Percentiles rank a stretch among this genome's conserved stretches.
phyloP scores from a whole-genome alignment of 2,888 invertebrate genomes.

The Eucera pruinosa region DNA sequence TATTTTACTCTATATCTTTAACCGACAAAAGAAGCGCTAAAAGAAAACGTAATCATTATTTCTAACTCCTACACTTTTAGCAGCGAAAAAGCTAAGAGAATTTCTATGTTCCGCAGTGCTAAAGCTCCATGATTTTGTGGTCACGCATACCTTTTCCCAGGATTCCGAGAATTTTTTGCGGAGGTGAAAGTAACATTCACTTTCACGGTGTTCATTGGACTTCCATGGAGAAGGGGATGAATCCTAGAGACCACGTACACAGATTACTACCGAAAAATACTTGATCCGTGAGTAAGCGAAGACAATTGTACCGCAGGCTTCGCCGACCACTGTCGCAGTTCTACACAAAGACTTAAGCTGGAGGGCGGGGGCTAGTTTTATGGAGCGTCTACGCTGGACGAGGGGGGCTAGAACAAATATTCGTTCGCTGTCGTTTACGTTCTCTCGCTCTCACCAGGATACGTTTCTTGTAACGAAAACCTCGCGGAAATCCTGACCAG shows the following conservation, averaged over 20 bases:
- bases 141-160: background rate
- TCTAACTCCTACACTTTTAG: too few species aligned
- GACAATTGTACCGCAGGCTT: constrained; percentile 23
- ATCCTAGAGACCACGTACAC: constrained; percentile 3
- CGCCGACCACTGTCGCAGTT: constrained; percentile 10
- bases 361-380: constrained; percentile 25
- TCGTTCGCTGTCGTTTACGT: constrained; percentile 17
- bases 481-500: constrained; percentile 10
- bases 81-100: background rate
- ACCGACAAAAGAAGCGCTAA: too few species aligned
- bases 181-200: constrained; percentile 35
- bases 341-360: constrained; percentile 5
- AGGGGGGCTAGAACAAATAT: constrained; percentile 33
- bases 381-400: constrained; percentile 1
- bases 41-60: too few species aligned
- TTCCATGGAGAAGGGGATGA: background rate
- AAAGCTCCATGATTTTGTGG: constrained; percentile 5
- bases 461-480: constrained; percentile 29
- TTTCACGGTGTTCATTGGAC: constrained; percentile 18
- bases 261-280: constrained; percentile 31
- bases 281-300: constrained; percentile 21
- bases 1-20: too few species aligned
- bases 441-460: constrained; percentile 5
- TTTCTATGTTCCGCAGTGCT: background rate
- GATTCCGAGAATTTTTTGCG: constrained; percentile 1